Conservation (phyloP, 2,113 vertebrate species). For the Eurypyga helias region DNA sequence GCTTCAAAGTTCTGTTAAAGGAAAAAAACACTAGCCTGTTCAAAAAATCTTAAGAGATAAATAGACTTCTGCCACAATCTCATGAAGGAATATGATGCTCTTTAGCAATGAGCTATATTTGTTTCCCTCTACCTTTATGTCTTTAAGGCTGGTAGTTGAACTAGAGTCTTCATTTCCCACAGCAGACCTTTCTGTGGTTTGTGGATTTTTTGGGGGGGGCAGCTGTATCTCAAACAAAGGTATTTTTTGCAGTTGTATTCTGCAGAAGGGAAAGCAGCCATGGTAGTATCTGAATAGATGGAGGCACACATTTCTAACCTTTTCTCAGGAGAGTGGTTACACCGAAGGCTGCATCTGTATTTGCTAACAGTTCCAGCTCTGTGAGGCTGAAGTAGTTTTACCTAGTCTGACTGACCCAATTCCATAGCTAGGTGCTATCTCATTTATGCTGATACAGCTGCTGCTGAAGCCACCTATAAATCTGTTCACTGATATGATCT, state of each 20-base stretch:
- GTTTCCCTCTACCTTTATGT: not conserved
- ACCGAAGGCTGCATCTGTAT: not conserved
- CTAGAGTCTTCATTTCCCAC: not conserved
- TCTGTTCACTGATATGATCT: not conserved
- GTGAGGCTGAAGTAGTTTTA: not conserved
- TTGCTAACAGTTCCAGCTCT: not conserved
- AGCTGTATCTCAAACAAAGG: not conserved
- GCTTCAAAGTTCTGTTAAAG: not conserved
- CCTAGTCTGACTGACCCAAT: not conserved
- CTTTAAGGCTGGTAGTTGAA: not conserved
- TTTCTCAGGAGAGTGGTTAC: not conserved
- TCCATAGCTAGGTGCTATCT: not conserved
- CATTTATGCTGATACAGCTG: not conserved
- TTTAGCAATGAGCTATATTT: not conserved
- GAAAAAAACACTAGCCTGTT: not conserved
- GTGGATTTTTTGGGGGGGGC: not conserved
- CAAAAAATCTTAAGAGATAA: not conserved
- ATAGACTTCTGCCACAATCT: not conserved
- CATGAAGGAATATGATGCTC: not conserved
- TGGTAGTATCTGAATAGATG: not conserved
- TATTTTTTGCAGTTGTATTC: not conserved
- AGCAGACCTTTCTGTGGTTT: not conserved
- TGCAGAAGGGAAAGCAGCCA: not conserved
- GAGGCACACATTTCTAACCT: not conserved
- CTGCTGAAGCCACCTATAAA: not conserved